Evolutionary conservation across 2,888 invertebrate species (phyloP), one percentile per base, ranked within the genome.

Genomic region (Lasioglossum oenotherae): DNA sequence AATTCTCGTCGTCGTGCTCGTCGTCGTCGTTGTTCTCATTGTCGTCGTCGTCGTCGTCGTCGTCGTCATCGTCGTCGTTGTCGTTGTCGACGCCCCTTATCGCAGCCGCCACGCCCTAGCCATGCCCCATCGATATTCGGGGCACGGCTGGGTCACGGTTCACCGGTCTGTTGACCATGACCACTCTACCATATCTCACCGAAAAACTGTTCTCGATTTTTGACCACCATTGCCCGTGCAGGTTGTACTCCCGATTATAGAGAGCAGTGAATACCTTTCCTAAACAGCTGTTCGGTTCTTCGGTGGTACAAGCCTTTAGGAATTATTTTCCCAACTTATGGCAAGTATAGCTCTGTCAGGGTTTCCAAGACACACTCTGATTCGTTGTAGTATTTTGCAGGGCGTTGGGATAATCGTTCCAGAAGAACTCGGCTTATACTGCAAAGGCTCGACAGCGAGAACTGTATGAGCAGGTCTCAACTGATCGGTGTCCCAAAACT

Each of bases 1-100:
- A 16, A 14, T 77, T 53, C 23, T 67, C 77, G 38, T 46, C 46
- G 41, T 67, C 49, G 49, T 77, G 23, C 16, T 78, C 49, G 31
- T 53, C 78, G 41, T 77, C 67, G 67, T 67, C 6, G 27, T 6
- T 10, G 38, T 78, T 53, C 16, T 67, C 49, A 31, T 35, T 67
- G 49, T 35, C 35, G 19, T 35, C 35, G 3, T 35, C 35, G 23
- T 69, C 35, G 35, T 69, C 3, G 35, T 38, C 19, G 38, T 69
- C 35, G 38, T 69, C 35, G 23, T 69, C 23, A 1, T 19, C 49
- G 49, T 49, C 19, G 49, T 19, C 49, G 23, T 23, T 19, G 19
- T 49, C 19, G 49, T 49, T 23, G 23, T 53, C 53, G 53, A 49
- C 19, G 49, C 19, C 19, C 49, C 19, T 49, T 49, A 49, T 49